Evolutionary conservation across 92 coral and sea anemone species (phyloP), one percentile per base, ranked within the genome.

Genomic region (Virgularia gustaviana): DNA sequence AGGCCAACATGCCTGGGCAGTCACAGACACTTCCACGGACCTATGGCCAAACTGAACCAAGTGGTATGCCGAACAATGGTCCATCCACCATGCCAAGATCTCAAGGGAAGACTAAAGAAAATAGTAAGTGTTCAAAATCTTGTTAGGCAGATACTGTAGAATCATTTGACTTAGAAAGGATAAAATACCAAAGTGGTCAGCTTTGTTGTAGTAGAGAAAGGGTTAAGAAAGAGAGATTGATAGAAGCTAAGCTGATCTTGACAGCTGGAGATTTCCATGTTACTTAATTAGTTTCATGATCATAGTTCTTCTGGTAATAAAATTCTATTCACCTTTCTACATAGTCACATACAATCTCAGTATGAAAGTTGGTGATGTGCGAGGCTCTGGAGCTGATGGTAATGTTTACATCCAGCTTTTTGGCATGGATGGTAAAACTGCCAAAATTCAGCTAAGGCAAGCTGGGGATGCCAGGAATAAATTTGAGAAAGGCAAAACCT

Each of bases 301-400:
- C 1, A 11, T 61, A n/a, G 12, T 35, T 33, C 24, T 23, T 23
- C 9, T 16, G 19, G 10, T 23, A 23, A 33, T 33, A 53, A 23
- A 12, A 12, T 25, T 39, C 36, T 28, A 38, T 45, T 80, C 62
- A n/a, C n/a, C n/a, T n/a, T n/a, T n/a, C n/a, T n/a, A n/a, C n/a
- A 47, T 45, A 94, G 99, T 96, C 13, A 94, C 99, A 9, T 94
- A 94, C 54, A 94, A 94, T 51, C 85, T 94, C 27, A 89, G 99
- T 61, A 94, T 94, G 78, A 94, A 89, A 66, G 99, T 94, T 36
- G 99, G 99, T 34, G 99, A 94, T 70, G 99, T 94, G 13, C 88
- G 88, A 19, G 99, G 99, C 23, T 89, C 99, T 13, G 99, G 99
- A 6, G 90, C 99, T 1, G 99, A 94, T 36, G 99, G 99, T 20